Conservation (phyloP, 1,140 invertebrate genomes). For the Hycleus phaleratus region DNA sequence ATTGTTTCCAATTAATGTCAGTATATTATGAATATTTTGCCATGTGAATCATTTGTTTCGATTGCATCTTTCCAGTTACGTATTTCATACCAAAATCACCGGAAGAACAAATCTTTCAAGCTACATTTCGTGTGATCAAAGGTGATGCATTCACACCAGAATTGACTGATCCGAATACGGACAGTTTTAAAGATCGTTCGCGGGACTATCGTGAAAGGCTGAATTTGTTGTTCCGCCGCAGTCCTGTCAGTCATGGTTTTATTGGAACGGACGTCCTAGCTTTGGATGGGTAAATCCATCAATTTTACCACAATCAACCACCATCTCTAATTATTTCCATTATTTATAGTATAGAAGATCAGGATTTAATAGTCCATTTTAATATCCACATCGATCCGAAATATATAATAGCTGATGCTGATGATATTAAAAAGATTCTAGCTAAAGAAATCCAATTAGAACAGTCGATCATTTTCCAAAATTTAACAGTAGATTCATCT, state of each 20-base stretch:
- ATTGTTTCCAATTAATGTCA: too few species aligned
- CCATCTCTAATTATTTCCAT: neutral
- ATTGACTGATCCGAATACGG: constrained; percentile 57
- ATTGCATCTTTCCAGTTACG: constrained; percentile 56
- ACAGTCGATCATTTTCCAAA: constrained; percentile 50
- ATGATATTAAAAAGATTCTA: constrained; percentile 45
- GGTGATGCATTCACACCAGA: constrained; percentile 58
- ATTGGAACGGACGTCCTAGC: constrained; percentile 62
- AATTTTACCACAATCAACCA: too few species aligned
- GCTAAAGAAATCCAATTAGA: constrained; percentile 47
- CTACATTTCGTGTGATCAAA: constrained; percentile 59
- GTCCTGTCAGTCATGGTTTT: constrained; percentile 60
- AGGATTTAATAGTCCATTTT: constrained; percentile 64
- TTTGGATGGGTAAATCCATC: constrained; percentile 63
- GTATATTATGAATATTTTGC: too few species aligned
- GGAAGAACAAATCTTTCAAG: constrained; percentile 71
- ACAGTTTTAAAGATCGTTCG: constrained; percentile 58
- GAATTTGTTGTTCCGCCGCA: constrained; percentile 64
- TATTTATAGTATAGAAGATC: constrained; percentile 50
- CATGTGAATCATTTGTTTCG: too few species aligned
- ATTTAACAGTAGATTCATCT: constrained; percentile 56
- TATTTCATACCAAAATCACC: constrained; percentile 67
- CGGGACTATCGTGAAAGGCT: constrained; percentile 65
- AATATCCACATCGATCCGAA: constrained; percentile 61
- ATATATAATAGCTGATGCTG: constrained; percentile 46